Percentiles rank a stretch among this genome's conserved stretches.
Evolutionary conservation across 2,888 invertebrate species (phyloP).

Genomic region (Eupeodes luniger): DNA sequence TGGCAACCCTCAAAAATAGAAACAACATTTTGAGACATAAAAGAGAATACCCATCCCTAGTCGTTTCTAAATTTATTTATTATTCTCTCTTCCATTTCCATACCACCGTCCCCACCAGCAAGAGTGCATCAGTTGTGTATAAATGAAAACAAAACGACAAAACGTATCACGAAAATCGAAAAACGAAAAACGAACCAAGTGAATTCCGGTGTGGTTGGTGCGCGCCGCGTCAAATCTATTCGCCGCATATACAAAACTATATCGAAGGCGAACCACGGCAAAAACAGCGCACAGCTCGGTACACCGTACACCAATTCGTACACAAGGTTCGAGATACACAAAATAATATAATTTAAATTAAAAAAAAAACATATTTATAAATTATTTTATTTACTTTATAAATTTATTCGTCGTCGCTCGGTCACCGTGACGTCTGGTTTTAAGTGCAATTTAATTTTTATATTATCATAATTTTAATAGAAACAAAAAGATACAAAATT

Average conservation of each 20-base stretch:
- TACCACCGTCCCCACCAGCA: not conserved
- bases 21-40: conserved; percentile 33
- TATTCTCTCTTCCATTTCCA: conserved; percentile 29
- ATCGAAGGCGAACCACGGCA: conserved; percentile 75
- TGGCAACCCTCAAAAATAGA: conserved; percentile 20
- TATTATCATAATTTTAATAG: conserved; percentile 24
- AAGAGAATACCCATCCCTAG: conserved; percentile 51
- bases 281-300: conserved; percentile 74
- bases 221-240: conserved; percentile 75
- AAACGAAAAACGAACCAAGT: conserved; percentile 25
- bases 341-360: conserved; percentile 38
- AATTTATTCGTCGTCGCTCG: conserved; percentile 28
- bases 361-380: conserved; percentile 40
- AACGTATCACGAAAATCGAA: conserved; percentile 12
- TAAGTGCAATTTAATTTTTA: conserved; percentile 54
- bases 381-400: conserved; percentile 52
- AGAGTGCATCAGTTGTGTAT: conserved; percentile 7
- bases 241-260: conserved; percentile 76
- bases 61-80: not conserved
- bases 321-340: conserved; percentile 66
- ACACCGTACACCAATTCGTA: conserved; percentile 71
- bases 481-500: not conserved
- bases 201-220: conserved; percentile 76
- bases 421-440: conserved; percentile 49
- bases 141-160: conserved; percentile 61